Percentiles rank a stretch among this genome's conserved stretches.
phyloP scores from a whole-genome alignment of 2,113 vertebrate species.

The Pagrus major region DNA sequence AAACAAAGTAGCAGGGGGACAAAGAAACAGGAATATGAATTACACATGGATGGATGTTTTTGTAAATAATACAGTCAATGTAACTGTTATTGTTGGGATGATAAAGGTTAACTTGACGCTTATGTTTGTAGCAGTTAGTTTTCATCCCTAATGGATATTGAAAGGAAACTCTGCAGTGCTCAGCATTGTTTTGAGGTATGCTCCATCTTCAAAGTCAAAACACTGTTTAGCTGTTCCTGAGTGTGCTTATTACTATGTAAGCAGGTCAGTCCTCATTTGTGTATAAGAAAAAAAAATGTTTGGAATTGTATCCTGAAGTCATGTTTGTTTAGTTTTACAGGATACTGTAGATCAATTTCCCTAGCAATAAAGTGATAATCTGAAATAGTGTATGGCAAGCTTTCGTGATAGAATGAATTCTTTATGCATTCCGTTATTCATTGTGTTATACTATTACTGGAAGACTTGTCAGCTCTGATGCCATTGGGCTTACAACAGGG shows the following conservation, averaged over 20 bases:
- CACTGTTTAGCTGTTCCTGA: constrained; percentile 55
- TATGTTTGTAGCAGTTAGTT: constrained; percentile 30
- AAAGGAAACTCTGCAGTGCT: constrained; percentile 40
- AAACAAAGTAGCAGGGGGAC: background rate
- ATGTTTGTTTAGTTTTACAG: constrained; percentile 15
- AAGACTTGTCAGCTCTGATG: constrained; percentile 54
- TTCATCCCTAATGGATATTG: constrained; percentile 47
- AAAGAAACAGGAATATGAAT: background rate
- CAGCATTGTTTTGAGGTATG: constrained; percentile 25
- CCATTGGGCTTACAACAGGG: constrained; percentile 32
- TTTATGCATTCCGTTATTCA: constrained; percentile 39
- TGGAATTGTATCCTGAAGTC: constrained; percentile 13
- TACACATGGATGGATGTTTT: background rate
- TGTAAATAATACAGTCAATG: background rate
- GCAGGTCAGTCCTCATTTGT: constrained; percentile 63
- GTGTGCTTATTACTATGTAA: constrained; percentile 54
- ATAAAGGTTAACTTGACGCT: constrained; percentile 47
- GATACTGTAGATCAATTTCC: background rate
- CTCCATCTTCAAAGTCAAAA: constrained; percentile 57
- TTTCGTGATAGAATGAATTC: constrained; percentile 5
- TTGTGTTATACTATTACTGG: constrained; percentile 48
- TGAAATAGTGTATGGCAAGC: background rate
- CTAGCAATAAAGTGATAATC: background rate
- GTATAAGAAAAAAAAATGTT: constrained; percentile 27
- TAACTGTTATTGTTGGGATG: constrained; percentile 40